A percentile compares a stretch with the other conserved stretches of the same genome.
Conservation (phyloP, 2,888 invertebrate genomes). For the Tipula helvola region DNA sequence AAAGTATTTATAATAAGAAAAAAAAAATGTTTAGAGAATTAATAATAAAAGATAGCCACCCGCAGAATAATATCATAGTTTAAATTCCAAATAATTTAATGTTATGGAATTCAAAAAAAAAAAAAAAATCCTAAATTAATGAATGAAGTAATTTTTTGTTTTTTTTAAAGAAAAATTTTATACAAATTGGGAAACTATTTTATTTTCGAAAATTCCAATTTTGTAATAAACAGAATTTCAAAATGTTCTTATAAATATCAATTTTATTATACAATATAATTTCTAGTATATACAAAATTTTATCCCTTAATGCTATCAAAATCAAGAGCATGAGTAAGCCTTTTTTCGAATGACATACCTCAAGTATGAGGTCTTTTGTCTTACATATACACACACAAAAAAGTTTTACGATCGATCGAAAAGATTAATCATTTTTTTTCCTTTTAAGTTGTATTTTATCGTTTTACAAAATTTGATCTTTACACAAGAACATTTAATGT, state of each 20-base stretch:
- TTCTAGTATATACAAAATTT: background rate
- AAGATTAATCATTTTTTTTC: background rate
- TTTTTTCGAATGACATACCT: conserved; percentile 13
- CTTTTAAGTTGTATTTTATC: background rate
- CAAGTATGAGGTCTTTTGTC: conserved; percentile 17
- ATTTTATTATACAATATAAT: background rate
- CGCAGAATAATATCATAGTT: background rate
- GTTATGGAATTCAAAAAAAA: background rate
- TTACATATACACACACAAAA: background rate
- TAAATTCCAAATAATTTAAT: background rate
- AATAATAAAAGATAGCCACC: background rate
- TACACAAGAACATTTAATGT: background rate
- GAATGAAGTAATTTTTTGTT: background rate
- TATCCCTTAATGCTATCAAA: background rate
- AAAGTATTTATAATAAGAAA: background rate
- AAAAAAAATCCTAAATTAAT: background rate
- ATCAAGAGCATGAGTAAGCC: background rate
- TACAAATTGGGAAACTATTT: background rate
- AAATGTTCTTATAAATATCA: background rate
- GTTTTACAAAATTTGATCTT: background rate
- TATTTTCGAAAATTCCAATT: background rate
- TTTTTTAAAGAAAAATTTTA: background rate
- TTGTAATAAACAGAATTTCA: background rate
- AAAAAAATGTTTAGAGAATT: background rate
- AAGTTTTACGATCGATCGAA: background rate